Evolutionary conservation across 2,113 vertebrate genomes (phyloP).

Genomic region (Alligator sinensis): DNA sequence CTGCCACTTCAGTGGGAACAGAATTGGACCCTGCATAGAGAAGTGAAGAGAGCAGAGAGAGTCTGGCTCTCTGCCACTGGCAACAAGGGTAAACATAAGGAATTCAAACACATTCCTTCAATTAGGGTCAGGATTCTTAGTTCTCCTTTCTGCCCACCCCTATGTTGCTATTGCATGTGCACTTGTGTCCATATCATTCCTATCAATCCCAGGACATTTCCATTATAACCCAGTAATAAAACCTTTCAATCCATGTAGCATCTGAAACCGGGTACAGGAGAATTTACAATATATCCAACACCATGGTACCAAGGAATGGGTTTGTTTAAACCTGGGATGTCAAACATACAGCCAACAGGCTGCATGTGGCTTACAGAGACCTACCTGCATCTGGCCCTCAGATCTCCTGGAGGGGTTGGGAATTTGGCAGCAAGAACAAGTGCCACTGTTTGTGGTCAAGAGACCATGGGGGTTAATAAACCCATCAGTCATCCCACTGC

Average conservation of each 20-base stretch:
- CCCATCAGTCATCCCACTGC: too few relatives aligned
- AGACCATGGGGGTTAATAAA: too few relatives aligned
- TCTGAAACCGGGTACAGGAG: background rate
- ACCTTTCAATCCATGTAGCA: slow-evolving; percentile 13
- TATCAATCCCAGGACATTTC: background rate
- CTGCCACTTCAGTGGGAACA: background rate
- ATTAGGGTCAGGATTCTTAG: background rate
- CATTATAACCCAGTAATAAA: background rate
- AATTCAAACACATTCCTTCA: too few relatives aligned
- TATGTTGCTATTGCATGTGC: background rate
- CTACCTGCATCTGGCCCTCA: too few relatives aligned
- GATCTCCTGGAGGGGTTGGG: too few relatives aligned
- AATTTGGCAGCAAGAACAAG: too few relatives aligned
- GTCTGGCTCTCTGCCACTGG: accelerated
- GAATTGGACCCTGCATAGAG: background rate
- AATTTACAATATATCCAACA: background rate
- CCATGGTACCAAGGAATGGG: background rate
- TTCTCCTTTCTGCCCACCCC: background rate
- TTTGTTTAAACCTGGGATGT: background rate
- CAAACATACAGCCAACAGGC: too few relatives aligned
- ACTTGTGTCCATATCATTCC: background rate
- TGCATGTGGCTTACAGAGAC: too few relatives aligned
- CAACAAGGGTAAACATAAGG: background rate
- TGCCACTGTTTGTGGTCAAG: too few relatives aligned
- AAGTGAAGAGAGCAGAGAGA: background rate